Conservation (phyloP, 2,113 vertebrate genomes). For the Ciconia boyciana region DNA sequence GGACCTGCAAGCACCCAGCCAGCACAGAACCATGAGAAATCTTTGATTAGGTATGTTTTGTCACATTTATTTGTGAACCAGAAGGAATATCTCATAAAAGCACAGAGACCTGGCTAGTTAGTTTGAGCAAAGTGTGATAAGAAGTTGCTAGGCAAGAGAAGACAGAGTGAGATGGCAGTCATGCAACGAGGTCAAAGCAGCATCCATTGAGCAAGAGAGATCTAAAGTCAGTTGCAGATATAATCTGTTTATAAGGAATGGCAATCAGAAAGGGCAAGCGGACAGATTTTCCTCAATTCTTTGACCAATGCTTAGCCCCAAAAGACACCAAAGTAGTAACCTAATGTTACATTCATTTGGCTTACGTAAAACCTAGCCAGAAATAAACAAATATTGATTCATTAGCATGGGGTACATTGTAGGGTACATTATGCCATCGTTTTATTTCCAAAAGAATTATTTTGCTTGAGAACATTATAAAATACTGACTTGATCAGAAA, state of each 20-base stretch:
- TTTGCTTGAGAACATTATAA: neutral
- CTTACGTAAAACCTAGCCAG: neutral
- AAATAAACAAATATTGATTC: neutral
- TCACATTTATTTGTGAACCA: neutral
- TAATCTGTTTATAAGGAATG: neutral
- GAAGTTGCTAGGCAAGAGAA: neutral
- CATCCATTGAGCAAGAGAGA: neutral
- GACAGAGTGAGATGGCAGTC: neutral
- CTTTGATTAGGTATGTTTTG: neutral
- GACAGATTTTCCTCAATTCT: neutral
- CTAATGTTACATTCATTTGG: neutral
- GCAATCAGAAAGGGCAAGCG: neutral
- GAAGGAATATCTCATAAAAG: neutral
- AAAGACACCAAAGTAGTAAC: neutral
- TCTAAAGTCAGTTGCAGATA: neutral
- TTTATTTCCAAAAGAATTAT: neutral
- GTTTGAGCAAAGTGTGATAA: neutral
- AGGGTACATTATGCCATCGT: neutral
- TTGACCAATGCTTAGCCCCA: neutral
- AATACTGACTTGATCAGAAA: neutral
- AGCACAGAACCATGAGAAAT: neutral
- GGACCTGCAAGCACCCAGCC: neutral
- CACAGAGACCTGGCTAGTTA: neutral
- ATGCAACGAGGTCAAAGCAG: neutral
- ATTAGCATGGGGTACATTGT: neutral